Evolutionary conservation across 2,888 invertebrate species (phyloP), one percentile per base, ranked within the genome.

Genomic region (Yponomeuta evonymella): DNA sequence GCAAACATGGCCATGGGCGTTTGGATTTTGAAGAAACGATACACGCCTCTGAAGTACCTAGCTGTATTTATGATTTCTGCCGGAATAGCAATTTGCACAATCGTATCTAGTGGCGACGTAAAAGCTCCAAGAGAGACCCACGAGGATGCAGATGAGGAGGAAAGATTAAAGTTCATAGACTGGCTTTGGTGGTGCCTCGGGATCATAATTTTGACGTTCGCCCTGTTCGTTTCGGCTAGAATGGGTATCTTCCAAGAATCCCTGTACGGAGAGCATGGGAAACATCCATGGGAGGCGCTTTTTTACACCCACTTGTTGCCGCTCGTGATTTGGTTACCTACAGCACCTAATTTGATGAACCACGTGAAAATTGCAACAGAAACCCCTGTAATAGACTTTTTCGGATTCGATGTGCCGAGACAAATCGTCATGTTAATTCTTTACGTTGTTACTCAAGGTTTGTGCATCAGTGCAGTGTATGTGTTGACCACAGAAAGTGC

Each of bases 1-100:
- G 98, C 99, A 0, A 99, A 98, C 85, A 96, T 99, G 96, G 94
- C 98, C 51, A 96, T 99, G 95, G 98, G 98, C 15, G 96, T 98
- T 62, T 92, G 98, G 77, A 96, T 99, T 73, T 86, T 98, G 63
- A 97, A 97, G 78, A 97, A 96, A 81, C 93, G 93, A 70, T 99
- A 99, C 79, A 93, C 95, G 1, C 87, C 95, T 2, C 93, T 96
- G 51, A 99, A 99, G 85, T 99, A 98, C 87, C 73, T 98, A 10
- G 97, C 99, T 0, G 97, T 99, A 9, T 87, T 96, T 10, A 96
- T 99, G 95, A 98, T 99, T 79, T 97, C 98, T 0, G 81, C 94
- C n/a, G 99, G 99, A 9, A 98, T 99, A 71, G 93, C 96, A 0
- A 93, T 98, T 15, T 98, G 98, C 83, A 99, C 99, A 0, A 93